phyloP scores from a whole-genome alignment of 2,113 vertebrate species.

The Nycticebus coucang region DNA sequence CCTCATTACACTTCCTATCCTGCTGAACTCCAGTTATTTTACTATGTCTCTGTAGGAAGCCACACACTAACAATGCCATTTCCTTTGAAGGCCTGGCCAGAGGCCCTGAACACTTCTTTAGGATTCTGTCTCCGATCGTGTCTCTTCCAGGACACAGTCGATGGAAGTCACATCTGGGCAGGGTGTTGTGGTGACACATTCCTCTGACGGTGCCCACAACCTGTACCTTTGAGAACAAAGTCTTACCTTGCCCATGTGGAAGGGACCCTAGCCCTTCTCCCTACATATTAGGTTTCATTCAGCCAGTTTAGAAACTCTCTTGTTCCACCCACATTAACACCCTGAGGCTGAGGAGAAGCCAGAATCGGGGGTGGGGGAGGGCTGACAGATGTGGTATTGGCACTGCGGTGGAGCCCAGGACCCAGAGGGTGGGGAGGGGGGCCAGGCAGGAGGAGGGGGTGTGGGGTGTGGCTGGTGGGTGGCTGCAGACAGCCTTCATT shows the following conservation, averaged over 20 bases:
- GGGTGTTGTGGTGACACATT: background rate
- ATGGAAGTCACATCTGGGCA: background rate
- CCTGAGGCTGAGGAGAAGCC: background rate
- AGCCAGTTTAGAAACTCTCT: background rate
- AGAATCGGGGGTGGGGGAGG: background rate
- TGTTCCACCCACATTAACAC: rapidly evolving
- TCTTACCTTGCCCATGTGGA: background rate
- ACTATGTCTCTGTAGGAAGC: background rate
- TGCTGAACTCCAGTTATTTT: background rate
- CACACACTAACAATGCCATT: rapidly evolving
- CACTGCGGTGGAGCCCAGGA: background rate
- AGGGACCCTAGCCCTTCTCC: background rate
- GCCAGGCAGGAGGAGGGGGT: background rate
- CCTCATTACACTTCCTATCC: background rate
- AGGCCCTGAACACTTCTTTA: background rate
- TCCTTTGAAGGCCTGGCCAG: background rate
- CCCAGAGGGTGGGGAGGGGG: background rate
- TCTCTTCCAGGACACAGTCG: background rate
- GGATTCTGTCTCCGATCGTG: background rate
- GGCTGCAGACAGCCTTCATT: background rate
- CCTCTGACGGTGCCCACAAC: background rate
- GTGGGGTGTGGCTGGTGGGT: background rate
- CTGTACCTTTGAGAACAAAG: background rate
- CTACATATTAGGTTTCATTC: rapidly evolving
- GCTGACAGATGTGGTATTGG: rapidly evolving